Percentiles rank a stretch among this genome's conserved stretches.
These are phyloP conservation scores for Oceanodroma leucorhoa DNA, from an alignment of 2,797 vertebrate genomes.

Conservation along the genomic window DNA sequence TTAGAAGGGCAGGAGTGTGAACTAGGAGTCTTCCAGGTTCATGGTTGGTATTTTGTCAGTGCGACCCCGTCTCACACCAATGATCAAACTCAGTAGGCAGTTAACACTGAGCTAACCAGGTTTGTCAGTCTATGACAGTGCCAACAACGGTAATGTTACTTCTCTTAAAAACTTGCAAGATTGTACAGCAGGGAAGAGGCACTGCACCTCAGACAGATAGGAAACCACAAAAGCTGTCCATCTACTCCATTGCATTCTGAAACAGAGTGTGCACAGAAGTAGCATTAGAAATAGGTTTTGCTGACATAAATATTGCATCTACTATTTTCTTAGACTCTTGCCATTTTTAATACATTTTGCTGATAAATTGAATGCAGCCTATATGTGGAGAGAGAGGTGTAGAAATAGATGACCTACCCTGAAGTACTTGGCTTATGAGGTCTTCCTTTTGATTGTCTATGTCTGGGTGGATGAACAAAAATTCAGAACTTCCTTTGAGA, in stretches of 20 bases:
- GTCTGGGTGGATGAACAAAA: background rate
- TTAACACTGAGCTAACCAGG: background rate
- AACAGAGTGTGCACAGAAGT: background rate
- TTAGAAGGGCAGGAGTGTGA: conserved; percentile 9
- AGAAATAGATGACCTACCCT: background rate
- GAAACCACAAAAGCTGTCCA: background rate
- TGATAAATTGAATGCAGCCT: background rate
- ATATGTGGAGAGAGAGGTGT: background rate
- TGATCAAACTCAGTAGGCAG: background rate
- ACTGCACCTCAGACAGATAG: background rate
- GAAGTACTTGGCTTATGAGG: background rate
- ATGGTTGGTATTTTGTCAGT: background rate
- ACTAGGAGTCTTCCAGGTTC: conserved; percentile 1
- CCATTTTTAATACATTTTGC: background rate
- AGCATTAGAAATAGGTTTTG: background rate
- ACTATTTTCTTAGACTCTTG: background rate
- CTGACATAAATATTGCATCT: background rate
- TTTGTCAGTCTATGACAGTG: background rate
- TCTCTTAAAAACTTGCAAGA: background rate
- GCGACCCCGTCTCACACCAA: background rate
- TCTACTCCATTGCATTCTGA: background rate
- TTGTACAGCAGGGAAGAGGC: background rate
- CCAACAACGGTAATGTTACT: background rate
- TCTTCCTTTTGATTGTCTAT: background rate
- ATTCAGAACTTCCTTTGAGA: background rate